Base-by-base conservation (phyloP, 1,140 invertebrate species). In the Aporrectodea caliginosa region DNA sequence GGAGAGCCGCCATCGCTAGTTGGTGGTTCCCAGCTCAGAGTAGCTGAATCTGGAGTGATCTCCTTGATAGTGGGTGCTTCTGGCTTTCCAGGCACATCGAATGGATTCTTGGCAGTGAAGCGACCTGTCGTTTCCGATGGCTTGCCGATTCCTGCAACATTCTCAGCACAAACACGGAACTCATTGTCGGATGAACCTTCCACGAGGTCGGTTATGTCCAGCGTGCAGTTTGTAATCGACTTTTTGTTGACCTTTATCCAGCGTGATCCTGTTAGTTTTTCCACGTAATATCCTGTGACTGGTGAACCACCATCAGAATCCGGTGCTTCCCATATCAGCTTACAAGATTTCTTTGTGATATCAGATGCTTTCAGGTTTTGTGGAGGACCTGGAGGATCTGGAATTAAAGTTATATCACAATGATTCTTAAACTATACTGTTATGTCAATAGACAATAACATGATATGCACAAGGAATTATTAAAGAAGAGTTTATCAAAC, bases 141-240 rank as follows among this genome's bases (percentile, higher is more conserved):
- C 87, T 98, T 92, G 69, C 97, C 96, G 87, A 95, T 94, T 1
- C 96, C 97, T 27, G 95, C 97, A 72, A 95, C 94, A 88, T 99
- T 99, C 88, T 99, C 97, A 35, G 98, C 97, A 73, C 94, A 91
- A 0, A 98, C 92, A 75, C 97, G 91, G 91, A 99, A 99, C 83
- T 93, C 92, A 88, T 98, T 98, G 85, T 96, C 93, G 86, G 96
- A 95, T 2, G 31, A 29, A 69, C 95, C 95, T 85, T 97, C 94
- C 84, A 96, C 92, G 30, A 99, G 93, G 82, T 95, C 93, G 0
- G 92, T 93, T 0, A 98, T 94, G 43, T 77, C 77, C 16, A 83
- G 78, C 32, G 78, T 81, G 6, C 92, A 95, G 0, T 94, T 90
- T 16, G 93, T 87, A 81, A 95, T 93, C 30, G 94, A 93, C 35